phyloP scores from a whole-genome alignment of 2,113 vertebrate species.

The Ariopsis seemanni region DNA sequence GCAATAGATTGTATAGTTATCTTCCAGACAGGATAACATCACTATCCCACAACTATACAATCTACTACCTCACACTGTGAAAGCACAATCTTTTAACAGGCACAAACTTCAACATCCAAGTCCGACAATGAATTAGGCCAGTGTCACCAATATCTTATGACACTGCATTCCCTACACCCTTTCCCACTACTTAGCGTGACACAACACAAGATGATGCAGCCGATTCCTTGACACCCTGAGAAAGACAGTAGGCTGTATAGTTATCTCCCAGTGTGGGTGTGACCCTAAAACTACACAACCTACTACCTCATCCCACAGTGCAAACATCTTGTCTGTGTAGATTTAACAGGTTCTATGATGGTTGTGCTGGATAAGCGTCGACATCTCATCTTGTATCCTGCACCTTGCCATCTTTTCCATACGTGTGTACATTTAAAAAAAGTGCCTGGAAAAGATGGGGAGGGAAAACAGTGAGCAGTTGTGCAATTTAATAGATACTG shows the following conservation, averaged over 20 bases:
- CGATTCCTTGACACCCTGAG: constrained; percentile 81
- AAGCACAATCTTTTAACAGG: constrained; percentile 55
- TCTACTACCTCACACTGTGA: constrained; percentile 96
- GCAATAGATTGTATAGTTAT: constrained; percentile 99
- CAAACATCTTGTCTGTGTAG: constrained; percentile 60
- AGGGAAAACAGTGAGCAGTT: neutral
- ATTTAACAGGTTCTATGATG: neutral
- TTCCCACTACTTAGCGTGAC: too few species aligned
- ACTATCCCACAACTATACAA: constrained; percentile 99
- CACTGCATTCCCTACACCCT: neutral
- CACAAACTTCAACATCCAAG: neutral
- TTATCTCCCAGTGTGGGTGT: constrained; percentile 99
- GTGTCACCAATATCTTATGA: neutral
- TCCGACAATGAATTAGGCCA: too few species aligned
- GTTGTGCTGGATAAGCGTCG: neutral
- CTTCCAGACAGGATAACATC: constrained; percentile 91
- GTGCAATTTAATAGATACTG: neutral
- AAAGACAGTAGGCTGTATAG: constrained; percentile 99
- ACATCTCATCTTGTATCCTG: neutral
- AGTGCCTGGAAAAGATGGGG: neutral
- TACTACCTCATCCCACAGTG: constrained; percentile 98
- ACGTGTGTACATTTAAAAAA: neutral
- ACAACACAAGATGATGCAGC: constrained; percentile 28
- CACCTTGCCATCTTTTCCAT: neutral
- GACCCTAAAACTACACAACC: constrained; percentile 99